A percentile compares a stretch with the other conserved stretches of the same genome.
These are phyloP conservation scores for Xestobium rufovillosum DNA, from an alignment of 2,888 invertebrate species.

Conservation along the genomic window DNA sequence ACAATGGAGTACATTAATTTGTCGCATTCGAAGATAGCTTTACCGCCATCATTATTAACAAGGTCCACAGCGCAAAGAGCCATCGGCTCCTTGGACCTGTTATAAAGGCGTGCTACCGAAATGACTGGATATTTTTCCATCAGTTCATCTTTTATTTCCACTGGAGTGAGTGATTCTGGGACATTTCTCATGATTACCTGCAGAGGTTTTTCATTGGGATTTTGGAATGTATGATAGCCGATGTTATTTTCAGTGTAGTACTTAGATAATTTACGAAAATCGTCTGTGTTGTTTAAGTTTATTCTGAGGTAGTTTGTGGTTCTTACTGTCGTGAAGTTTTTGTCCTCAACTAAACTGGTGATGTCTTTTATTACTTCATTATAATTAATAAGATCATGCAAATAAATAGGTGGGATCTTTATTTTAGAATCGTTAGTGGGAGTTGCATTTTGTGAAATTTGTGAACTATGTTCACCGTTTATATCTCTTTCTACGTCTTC, in stretches of 20 bases:
- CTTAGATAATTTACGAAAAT: background rate
- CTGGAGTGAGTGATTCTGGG: slow-evolving; percentile 1
- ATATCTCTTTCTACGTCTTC: background rate
- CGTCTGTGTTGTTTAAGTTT: background rate
- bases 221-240: background rate
- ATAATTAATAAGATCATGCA: background rate
- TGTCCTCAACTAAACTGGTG: background rate
- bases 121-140: background rate
- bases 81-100: background rate
- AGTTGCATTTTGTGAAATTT: background rate
- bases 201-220: slow-evolving; percentile 1
- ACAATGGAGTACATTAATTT: background rate
- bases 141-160: background rate
- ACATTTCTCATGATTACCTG: background rate
- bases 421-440: too few relatives aligned
- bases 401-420: too few relatives aligned
- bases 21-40: background rate
- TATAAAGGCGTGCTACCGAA: background rate
- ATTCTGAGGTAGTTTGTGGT: background rate
- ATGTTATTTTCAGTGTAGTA: background rate
- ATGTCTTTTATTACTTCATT: slow-evolving; percentile 1
- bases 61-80: background rate
- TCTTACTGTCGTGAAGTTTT: background rate
- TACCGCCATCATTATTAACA: background rate
- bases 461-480: background rate